Percentiles rank a stretch among this genome's conserved stretches.
Evolutionary conservation across 2,797 vertebrate genomes (phyloP).

Genomic region (Sebastes vulpes): DNA sequence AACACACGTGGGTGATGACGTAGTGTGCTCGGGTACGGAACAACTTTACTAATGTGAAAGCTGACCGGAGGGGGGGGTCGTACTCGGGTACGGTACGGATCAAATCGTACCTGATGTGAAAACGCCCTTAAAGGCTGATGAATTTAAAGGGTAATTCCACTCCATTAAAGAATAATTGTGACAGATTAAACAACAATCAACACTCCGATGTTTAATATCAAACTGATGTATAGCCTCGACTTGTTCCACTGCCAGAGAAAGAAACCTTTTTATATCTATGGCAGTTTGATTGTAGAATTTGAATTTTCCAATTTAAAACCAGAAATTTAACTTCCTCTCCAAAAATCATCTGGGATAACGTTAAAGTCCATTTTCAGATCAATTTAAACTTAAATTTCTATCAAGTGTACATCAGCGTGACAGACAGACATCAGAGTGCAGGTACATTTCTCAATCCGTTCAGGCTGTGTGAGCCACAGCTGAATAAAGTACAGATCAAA

Average conservation of each 20-base stretch:
- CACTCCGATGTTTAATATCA: neutral
- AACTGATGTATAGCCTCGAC: slow-evolving; percentile 14
- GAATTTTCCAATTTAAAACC: neutral
- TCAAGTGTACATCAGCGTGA: neutral
- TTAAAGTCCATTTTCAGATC: neutral
- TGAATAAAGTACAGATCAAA: neutral
- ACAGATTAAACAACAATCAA: neutral
- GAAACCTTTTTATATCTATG: neutral
- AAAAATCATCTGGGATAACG: neutral
- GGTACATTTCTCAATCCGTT: neutral
- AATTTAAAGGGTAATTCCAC: neutral
- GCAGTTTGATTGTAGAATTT: neutral
- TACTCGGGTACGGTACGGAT: too few relatives aligned
- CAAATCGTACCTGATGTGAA: too few relatives aligned
- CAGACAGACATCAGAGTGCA: slow-evolving; percentile 8
- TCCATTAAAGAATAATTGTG: neutral
- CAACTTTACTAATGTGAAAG: too few relatives aligned
- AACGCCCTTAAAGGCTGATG: neutral
- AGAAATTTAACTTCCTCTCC: neutral
- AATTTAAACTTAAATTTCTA: neutral
- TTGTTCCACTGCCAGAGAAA: neutral
- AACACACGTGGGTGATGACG: too few relatives aligned
- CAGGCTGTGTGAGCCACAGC: neutral
- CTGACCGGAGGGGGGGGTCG: too few relatives aligned
- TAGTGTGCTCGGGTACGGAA: too few relatives aligned